Evolutionary conservation across 2,888 invertebrate genomes (phyloP), one percentile per base, ranked within the genome.

Genomic region (Alloplasta piceator): DNA sequence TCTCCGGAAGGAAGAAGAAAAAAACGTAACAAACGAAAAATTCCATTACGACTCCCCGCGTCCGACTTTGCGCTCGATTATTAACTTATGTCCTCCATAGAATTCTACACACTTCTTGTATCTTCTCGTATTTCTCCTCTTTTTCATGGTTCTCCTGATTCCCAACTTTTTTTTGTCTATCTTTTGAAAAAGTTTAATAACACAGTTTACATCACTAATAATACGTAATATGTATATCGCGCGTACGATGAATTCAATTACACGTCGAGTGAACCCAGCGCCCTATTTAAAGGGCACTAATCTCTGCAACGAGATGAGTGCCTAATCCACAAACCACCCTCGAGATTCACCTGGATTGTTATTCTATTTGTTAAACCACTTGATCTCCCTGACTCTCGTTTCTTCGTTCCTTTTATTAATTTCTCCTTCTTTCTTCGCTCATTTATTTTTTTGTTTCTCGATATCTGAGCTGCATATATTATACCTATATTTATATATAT

Each of bases 381-480:
- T 26, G 38, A 61, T 68, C 64, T 55, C 5, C 60, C 52, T 75
- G 10, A 7, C 52, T 48, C 60, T 48, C 50, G n/a, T 74, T 26
- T 60, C 43, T 1, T 68, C n/a, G 5, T 43, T 12, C 58, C 9
- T 50, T 56, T 38, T 66, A 56, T 60, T 48, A 52, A 39, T 66
- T 61, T 48, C 67, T 63, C 46, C 43, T 0, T 78, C 58, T 41
- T 67, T 48, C 56, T 10, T 9, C 39, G 58, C 46, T 64, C 50
- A n/a, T n/a, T n/a, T n/a, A n/a, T 64, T 72, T 63, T 56, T 77
- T 70, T 36, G 50, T 78, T 55, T 63, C 61, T 83, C 75, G 82
- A 78, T 82, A 76, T 80, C 81, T 85, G 82, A 85, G 82, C 81
- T 72, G 81, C 78, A 56, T 77, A 58, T 81, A 61, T 76, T 75